Conservation (phyloP, 2,797 vertebrate genomes). For the Manis javanica region DNA sequence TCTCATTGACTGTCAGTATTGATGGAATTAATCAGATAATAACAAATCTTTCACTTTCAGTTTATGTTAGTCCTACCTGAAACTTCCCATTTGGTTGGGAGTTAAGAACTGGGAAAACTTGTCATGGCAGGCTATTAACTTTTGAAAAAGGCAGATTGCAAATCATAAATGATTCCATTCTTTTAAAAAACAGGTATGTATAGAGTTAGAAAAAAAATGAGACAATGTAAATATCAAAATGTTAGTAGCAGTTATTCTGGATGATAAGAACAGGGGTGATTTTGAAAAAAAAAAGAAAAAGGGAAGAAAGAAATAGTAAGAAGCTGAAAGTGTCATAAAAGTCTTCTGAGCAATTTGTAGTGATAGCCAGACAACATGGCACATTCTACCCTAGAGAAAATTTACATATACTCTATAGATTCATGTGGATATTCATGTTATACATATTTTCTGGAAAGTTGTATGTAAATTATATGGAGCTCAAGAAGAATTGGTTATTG, state of each 20-base stretch:
- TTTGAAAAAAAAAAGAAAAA: background rate
- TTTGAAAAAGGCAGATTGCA: background rate
- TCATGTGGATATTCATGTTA: background rate
- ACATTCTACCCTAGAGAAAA: background rate
- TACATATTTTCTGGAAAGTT: background rate
- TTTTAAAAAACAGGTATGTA: background rate
- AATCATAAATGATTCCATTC: background rate
- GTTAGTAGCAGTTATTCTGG: background rate
- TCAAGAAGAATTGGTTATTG: background rate
- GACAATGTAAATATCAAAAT: background rate
- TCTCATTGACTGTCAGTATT: conserved; percentile 28
- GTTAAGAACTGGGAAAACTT: conserved; percentile 46
- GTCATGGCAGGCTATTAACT: background rate
- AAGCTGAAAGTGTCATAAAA: background rate
- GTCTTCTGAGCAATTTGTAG: background rate
- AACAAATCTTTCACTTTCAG: conserved; percentile 41
- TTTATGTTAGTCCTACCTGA: background rate
- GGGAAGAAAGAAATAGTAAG: background rate
- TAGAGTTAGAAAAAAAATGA: background rate
- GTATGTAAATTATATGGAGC: background rate
- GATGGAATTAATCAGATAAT: conserved; percentile 48
- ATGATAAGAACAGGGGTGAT: background rate
- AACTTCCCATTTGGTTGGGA: background rate
- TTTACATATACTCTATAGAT: background rate
- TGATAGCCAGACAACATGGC: background rate